Base-by-base conservation (phyloP, 1,140 invertebrate species). In the Aricia agestis region DNA sequence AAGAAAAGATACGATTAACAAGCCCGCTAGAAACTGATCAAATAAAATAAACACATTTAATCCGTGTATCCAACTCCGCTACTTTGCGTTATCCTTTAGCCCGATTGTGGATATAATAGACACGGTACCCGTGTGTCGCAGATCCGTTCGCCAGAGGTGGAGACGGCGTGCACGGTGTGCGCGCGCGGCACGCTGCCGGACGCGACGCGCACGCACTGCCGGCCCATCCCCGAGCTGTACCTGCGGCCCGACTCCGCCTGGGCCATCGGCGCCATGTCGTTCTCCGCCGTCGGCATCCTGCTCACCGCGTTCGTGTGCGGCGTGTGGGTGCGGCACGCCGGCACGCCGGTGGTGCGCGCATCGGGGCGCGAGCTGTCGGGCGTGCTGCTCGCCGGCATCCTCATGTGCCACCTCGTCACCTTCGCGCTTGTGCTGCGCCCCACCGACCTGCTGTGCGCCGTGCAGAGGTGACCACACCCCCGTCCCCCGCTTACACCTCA, bases 301-400 rank as follows among this genome's bases (percentile, higher is more conserved):
- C 93, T 97, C 76, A 96, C 95, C 0, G 80, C 94, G 74, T 95
- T 94, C 70, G 94, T 96, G 25, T 93, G 86, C 1, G 92, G 91
- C 6, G 94, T 96, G 68, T 97, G 96, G 90, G 78, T 95, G n/a
- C 94, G 93, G 67, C 94, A 97, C 86, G 95, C 96, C 80, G 94
- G 97, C 74, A 98, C 97, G 1, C 97, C 97, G 0, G 96, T 98
- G 32, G 97, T 98, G 42, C 94, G 97, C 74, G 97, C 97, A 0
- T 97, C 97, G 7, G 97, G 97, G 2, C 93, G 97, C 70, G 98
- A 98, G 91, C 92, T 98, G 52, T 97, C 96, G 73, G 97, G 96
- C 83, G 95, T 98, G 4, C 93, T 98, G 58, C 92, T 98, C n/a
- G 94, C 93, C 19, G 98, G 97, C 5, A 97, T 98, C 76, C 93